Percentiles rank a stretch among this genome's conserved stretches.
These are phyloP conservation scores for Rhopilema esculentum DNA, from an alignment of 30 jellyfish, hydroid and myxozoan genomes.

Conservation along the genomic window DNA sequence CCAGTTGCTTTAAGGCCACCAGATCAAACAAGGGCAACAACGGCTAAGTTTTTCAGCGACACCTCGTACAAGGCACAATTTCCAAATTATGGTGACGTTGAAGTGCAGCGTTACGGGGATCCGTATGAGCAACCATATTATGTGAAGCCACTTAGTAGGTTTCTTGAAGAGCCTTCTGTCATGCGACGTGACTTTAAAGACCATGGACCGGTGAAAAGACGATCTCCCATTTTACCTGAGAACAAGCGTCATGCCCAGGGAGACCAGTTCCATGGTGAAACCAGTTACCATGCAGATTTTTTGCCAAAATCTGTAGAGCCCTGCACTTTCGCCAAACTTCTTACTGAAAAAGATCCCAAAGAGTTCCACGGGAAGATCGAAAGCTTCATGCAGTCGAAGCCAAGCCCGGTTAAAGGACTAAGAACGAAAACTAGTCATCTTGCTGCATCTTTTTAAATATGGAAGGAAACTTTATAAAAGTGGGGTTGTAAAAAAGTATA, in stretches of 20 bases:
- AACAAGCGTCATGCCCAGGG: constrained; percentile 63
- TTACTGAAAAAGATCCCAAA: constrained; percentile 26
- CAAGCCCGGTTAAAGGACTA: constrained; percentile 14
- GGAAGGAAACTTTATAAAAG: too few species aligned
- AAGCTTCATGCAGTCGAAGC: constrained; percentile 10
- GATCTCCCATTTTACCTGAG: constrained; percentile 57
- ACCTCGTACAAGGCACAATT: constrained; percentile 73
- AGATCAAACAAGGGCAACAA: constrained; percentile 21
- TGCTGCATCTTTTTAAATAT: constrained; percentile 30
- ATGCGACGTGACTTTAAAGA: constrained; percentile 56
- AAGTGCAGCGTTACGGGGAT: constrained; percentile 58
- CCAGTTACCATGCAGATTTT: constrained; percentile 45
- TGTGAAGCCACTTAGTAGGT: constrained; percentile 60
- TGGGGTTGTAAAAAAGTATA: too few species aligned
- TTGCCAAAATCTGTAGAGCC: constrained; percentile 25
- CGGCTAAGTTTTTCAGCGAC: constrained; percentile 50
- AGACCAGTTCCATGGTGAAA: constrained; percentile 54
- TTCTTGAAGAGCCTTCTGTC: constrained; percentile 51
- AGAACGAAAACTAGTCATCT: constrained; percentile 6
- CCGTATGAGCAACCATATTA: constrained; percentile 49
- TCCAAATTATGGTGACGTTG: constrained; percentile 55
- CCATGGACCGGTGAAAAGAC: constrained; percentile 36
- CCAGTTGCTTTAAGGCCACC: constrained; percentile 50
- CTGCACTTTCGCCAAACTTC: constrained; percentile 54
- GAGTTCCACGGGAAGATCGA: constrained; percentile 14